Conservation (phyloP, 2,797 vertebrate species). For the Scleropages formosus region DNA sequence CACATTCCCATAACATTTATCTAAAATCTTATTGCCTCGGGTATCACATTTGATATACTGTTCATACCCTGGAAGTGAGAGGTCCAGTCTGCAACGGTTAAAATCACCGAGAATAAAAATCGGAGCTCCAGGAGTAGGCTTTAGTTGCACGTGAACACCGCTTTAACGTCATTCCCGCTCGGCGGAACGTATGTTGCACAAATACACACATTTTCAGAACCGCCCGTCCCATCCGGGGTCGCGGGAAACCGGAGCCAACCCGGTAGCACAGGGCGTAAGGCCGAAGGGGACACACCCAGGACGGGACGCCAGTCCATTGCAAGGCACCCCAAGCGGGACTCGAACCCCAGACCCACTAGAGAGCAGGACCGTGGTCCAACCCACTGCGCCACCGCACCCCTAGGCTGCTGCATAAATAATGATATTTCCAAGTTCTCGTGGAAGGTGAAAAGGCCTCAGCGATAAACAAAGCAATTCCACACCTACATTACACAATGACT, state of each 20-base stretch:
- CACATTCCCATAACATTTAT: background rate
- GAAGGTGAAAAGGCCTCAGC: background rate
- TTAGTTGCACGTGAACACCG: background rate
- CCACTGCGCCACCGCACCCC: too few relatives aligned
- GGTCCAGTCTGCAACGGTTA: slow-evolving; percentile 1
- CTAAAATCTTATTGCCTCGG: background rate
- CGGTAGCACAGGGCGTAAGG: too few relatives aligned
- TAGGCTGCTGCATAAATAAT: background rate
- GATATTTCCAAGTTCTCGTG: background rate
- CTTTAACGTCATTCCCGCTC: background rate
- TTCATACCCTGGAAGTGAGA: background rate
- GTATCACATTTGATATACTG: background rate
- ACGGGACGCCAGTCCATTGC: too few relatives aligned
- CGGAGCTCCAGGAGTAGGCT: background rate
- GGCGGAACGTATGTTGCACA: background rate
- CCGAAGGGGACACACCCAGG: too few relatives aligned
- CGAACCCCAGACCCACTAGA: too few relatives aligned
- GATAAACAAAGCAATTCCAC: background rate
- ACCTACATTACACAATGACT: too few relatives aligned
- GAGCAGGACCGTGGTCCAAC: too few relatives aligned
- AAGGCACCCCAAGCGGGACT: too few relatives aligned
- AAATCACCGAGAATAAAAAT: background rate
- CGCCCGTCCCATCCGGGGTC: too few relatives aligned
- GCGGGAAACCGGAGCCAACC: too few relatives aligned
- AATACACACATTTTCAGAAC: too few relatives aligned